phyloP scores from a whole-genome alignment of 2,888 invertebrate species.

The Spialia ferax region DNA sequence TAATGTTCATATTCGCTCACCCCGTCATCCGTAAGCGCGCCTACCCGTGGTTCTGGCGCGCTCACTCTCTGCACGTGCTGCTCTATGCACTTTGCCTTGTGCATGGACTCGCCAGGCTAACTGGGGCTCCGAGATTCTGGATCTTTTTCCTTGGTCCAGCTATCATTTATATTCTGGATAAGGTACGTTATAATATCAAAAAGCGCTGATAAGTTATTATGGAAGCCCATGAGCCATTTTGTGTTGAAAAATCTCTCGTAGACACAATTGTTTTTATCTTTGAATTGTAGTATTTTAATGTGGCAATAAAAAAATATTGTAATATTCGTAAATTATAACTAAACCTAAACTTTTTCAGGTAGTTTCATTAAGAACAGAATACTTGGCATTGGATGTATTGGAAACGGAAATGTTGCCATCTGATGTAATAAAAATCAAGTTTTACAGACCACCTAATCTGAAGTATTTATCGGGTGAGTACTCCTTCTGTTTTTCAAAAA shows the following conservation, averaged over 20 bases:
- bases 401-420: constrained; percentile 98
- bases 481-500: not conserved
- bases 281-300: too few species aligned
- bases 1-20: constrained; percentile 98
- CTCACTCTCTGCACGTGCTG: constrained; percentile 95
- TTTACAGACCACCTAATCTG: constrained; percentile 97
- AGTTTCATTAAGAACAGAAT: constrained; percentile 95
- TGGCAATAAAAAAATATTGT: too few species aligned
- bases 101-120: constrained; percentile 96
- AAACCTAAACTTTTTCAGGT: too few species aligned
- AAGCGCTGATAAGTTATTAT: not conserved
- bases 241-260: too few species aligned
- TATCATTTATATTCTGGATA: constrained; percentile 95
- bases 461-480: constrained; percentile 92
- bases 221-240: too few species aligned
- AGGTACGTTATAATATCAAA: constrained; percentile 79
- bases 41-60: constrained; percentile 98
- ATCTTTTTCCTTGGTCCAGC: constrained; percentile 97
- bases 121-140: constrained; percentile 97
- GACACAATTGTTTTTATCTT: too few species aligned
- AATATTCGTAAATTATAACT: too few species aligned
- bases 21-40: constrained; percentile 96
- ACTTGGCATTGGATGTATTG: constrained; percentile 96
- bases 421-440: constrained; percentile 97
- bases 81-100: constrained; percentile 95